Base-by-base conservation (phyloP, 2,113 vertebrate genomes). In the Gobio gobio region DNA sequence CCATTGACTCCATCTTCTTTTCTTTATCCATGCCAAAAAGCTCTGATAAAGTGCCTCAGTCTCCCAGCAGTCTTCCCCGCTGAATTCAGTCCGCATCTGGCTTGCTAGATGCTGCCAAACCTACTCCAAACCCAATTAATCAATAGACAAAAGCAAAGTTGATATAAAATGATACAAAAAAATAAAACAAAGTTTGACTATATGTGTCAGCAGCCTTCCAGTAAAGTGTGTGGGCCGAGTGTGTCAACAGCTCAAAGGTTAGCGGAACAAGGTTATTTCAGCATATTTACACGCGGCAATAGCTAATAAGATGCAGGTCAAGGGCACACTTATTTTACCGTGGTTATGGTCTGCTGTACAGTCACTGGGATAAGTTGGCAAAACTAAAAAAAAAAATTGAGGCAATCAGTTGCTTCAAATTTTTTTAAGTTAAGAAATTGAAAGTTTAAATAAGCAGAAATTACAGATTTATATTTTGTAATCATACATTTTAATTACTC, bases 221-320 rank as follows among this genome's bases (percentile, higher is more conserved):
- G 54, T 70, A 4, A 56, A 66, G 51, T 51, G 61, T 59, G 59
- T 68, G 29, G 20, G 26, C 49, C 14, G 22, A 66, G 26, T 76
- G 36, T 78, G 73, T 86, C 20, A 73, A 83, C 26, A 61, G 54
- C 59, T 61, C 43, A 85, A 63, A 87, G 29, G 63, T 85, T 63
- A 51, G n/a, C 43, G 7, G 81, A 29, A 54, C 68, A 81, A 68
- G 56, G 14, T 9, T 56, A 64, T 51, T 68, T 7, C 33, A 70
- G 70, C 18, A 14, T 78, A 58, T 87, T 82, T 75, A 36, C 63
- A 78, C 64, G 75, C 24, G 45, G 9, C 36, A 56, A 12, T 20
- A 6, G 29, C 29, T 85, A 22, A 18, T 51, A 40, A 49, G 20
- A 81, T 85, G 43, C 18, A 18, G 29, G n/a, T 18, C 26, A 66